Conservation (phyloP, 2,113 vertebrate genomes). For the Pseudois nayaur region DNA sequence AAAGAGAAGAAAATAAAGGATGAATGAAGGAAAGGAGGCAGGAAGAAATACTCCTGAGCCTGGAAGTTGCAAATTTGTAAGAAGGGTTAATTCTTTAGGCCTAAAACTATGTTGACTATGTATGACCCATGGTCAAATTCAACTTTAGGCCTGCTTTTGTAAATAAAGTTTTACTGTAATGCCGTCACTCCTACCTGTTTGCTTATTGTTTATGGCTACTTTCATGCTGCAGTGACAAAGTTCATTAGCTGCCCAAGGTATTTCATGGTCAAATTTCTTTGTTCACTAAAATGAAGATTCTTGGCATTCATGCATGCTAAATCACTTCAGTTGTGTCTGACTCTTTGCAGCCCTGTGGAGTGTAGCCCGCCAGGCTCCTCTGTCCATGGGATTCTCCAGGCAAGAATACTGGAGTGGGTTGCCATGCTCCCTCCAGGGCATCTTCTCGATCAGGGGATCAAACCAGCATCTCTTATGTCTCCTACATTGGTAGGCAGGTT, state of each 20-base stretch:
- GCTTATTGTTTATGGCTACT: not conserved
- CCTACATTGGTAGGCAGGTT: not conserved
- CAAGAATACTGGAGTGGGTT: not conserved
- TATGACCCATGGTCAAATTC: not conserved
- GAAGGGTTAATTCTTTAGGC: not conserved
- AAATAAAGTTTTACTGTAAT: not conserved
- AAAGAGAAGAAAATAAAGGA: not conserved
- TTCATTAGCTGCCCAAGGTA: not conserved
- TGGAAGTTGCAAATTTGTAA: not conserved
- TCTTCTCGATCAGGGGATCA: not conserved
- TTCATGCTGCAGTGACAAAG: not conserved
- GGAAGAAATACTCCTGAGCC: not conserved
- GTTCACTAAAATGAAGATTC: not conserved
- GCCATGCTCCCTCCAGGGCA: not conserved
- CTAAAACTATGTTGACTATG: not conserved
- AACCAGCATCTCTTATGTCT: not conserved
- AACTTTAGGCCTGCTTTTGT: not conserved
- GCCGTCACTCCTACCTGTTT: not conserved
- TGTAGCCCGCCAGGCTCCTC: not conserved
- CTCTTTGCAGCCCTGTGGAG: not conserved
- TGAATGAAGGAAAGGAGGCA: not conserved
- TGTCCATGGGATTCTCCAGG: not conserved
- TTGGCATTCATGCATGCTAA: not conserved
- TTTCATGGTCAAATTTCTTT: not conserved
- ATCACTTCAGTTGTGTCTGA: not conserved